Conservation (phyloP, 2,797 vertebrate genomes). For the Typhlichthys subterraneus region DNA sequence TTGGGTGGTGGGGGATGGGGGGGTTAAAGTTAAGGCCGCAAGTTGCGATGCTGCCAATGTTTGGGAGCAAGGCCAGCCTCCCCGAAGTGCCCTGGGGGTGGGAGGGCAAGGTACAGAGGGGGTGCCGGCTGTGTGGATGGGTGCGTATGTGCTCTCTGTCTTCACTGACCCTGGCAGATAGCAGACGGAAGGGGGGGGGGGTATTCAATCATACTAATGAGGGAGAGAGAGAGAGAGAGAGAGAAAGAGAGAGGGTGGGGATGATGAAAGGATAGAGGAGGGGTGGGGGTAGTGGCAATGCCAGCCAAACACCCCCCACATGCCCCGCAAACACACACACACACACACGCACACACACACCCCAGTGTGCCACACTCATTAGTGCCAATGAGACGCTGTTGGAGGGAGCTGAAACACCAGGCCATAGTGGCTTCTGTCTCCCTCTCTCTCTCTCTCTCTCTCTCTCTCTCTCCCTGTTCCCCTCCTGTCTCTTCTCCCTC, state of each 20-base stretch:
- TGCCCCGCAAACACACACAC: constrained; percentile 10
- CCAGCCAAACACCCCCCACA: constrained; percentile 43
- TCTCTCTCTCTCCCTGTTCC: constrained; percentile 16
- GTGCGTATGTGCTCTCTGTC: constrained; percentile 57
- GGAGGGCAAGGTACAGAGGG: neutral
- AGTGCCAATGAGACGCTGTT: constrained; percentile 68
- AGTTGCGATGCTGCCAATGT: constrained; percentile 48
- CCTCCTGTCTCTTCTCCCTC: constrained; percentile 15
- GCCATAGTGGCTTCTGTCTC: constrained; percentile 52
- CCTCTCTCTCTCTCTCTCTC: constrained; percentile 25
- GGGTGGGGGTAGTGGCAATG: neutral
- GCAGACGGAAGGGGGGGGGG: constrained; percentile 50
- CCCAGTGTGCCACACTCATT: constrained; percentile 72
- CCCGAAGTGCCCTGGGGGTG: constrained; percentile 33
- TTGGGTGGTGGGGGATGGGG: constrained; percentile 4
- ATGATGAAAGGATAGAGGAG: constrained; percentile 25
- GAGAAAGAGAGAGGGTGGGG: constrained; percentile 3
- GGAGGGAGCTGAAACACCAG: constrained; percentile 70
- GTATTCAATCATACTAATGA: constrained; percentile 74
- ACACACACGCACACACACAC: constrained; percentile 44
- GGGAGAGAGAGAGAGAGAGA: constrained; percentile 25
- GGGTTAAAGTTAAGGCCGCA: constrained; percentile 49
- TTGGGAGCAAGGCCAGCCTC: constrained; percentile 45
- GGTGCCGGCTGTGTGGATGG: constrained; percentile 18
- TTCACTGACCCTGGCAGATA: constrained; percentile 71